phyloP scores from a whole-genome alignment of 2,797 vertebrate genomes.

The Halcyon leucocephala region DNA sequence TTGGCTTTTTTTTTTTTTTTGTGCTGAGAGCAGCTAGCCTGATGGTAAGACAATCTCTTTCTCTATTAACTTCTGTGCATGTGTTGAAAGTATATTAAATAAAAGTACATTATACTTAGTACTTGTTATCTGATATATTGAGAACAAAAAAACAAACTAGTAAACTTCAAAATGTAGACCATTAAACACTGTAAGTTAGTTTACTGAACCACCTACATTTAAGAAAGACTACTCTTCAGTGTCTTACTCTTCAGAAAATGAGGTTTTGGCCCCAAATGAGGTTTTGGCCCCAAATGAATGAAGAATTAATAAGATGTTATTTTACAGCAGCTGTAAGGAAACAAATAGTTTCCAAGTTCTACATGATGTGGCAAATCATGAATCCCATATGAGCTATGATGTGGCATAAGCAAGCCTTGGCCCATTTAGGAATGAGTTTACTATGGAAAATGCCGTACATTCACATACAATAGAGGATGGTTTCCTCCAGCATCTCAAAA shows the following conservation, averaged over 20 bases:
- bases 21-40: not conserved
- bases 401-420: not conserved
- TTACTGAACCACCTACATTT: not conserved
- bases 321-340: not conserved
- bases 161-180: not conserved
- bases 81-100: not conserved
- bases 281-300: not conserved
- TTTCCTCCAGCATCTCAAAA: not conserved
- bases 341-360: not conserved
- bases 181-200: not conserved
- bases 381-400: not conserved
- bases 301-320: not conserved
- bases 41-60: not conserved
- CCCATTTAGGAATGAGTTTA: not conserved
- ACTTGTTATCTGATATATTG: not conserved
- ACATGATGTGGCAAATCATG: not conserved
- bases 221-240: not conserved
- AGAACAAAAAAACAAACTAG: not conserved
- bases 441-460: not conserved
- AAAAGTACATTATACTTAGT: not conserved
- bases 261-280: not conserved
- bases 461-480: accelerated
- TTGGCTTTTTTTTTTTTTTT: too few relatives aligned
- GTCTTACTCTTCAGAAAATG: not conserved
- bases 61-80: not conserved